These are phyloP conservation scores for Sorex fumeus DNA, from an alignment of 2,113 vertebrate species.

Conservation along the genomic window DNA sequence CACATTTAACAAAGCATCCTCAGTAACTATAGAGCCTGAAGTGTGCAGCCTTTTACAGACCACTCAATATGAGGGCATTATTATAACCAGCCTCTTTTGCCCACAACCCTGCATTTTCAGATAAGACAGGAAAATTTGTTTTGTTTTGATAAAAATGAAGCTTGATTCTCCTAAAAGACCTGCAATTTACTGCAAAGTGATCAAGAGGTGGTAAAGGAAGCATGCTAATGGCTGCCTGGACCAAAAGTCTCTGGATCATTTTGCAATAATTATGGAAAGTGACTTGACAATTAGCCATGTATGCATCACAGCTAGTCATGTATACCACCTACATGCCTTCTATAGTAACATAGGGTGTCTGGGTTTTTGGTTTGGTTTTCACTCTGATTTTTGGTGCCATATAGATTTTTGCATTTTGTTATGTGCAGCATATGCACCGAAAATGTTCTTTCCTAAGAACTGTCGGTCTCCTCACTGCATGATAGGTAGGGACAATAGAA, in stretches of 20 bases:
- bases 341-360: slow-evolving; percentile 85
- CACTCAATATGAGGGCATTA: slow-evolving; percentile 86
- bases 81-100: slow-evolving; percentile 84
- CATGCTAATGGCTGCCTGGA: slow-evolving; percentile 63
- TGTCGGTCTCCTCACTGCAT: slow-evolving; percentile 58
- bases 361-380: slow-evolving; percentile 79
- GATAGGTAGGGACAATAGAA: slow-evolving; percentile 78
- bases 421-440: slow-evolving; percentile 82
- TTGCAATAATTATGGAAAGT: slow-evolving; percentile 83
- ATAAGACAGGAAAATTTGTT: slow-evolving; percentile 83
- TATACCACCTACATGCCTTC: slow-evolving; percentile 79
- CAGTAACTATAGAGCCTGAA: slow-evolving; percentile 78
- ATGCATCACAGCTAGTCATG: slow-evolving; percentile 63
- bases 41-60: slow-evolving; percentile 83
- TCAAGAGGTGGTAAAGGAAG: slow-evolving; percentile 72
- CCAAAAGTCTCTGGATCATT: slow-evolving; percentile 61
- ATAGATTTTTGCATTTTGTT: slow-evolving; percentile 78
- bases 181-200: slow-evolving; percentile 82
- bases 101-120: slow-evolving; percentile 80
- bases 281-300: slow-evolving; percentile 74
- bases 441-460: slow-evolving; percentile 33
- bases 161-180: slow-evolving; percentile 79
- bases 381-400: slow-evolving; percentile 81
- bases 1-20: slow-evolving; percentile 69
- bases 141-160: slow-evolving; percentile 83